phyloP scores from a whole-genome alignment of 2,113 vertebrate genomes.

The Tragulus kanchil region DNA sequence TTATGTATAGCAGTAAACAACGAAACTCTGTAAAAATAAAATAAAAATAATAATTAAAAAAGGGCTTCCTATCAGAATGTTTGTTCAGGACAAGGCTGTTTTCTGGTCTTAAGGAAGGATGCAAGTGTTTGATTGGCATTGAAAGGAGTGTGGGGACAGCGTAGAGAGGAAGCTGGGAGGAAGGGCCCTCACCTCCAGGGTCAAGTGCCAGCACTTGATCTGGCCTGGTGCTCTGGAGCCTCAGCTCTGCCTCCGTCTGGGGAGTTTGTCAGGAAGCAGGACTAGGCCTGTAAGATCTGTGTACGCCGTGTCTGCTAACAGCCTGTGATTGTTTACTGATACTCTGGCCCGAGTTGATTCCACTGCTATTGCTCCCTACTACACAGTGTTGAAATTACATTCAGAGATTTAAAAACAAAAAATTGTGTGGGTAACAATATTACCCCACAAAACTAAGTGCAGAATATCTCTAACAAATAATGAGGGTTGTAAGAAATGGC shows the following conservation, averaged over 20 bases:
- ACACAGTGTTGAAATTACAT: slow-evolving; percentile 83
- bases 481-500: slow-evolving; percentile 80
- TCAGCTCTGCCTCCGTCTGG: slow-evolving; percentile 37
- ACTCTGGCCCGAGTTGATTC: slow-evolving; percentile 81
- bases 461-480: slow-evolving; percentile 85
- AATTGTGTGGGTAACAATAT: slow-evolving; percentile 79
- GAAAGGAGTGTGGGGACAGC: neutral
- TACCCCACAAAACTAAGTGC: slow-evolving; percentile 82
- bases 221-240: neutral
- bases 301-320: slow-evolving; percentile 66
- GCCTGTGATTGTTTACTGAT: slow-evolving; percentile 75
- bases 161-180: neutral
- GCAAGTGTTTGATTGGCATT: fast-evolving
- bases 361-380: slow-evolving; percentile 79
- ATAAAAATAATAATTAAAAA: no score
- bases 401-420: slow-evolving; percentile 85
- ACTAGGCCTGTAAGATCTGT: slow-evolving; percentile 54
- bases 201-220: neutral
- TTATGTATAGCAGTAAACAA: no score
- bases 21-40: no score
- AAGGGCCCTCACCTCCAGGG: neutral
- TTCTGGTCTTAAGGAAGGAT: neutral
- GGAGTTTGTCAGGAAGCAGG: slow-evolving; percentile 26
- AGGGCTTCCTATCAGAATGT: neutral
- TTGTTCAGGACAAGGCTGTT: neutral